A percentile compares a stretch with the other conserved stretches of the same genome.
Conservation (phyloP, 2,113 vertebrate genomes). For the Rissa tridactyla region DNA sequence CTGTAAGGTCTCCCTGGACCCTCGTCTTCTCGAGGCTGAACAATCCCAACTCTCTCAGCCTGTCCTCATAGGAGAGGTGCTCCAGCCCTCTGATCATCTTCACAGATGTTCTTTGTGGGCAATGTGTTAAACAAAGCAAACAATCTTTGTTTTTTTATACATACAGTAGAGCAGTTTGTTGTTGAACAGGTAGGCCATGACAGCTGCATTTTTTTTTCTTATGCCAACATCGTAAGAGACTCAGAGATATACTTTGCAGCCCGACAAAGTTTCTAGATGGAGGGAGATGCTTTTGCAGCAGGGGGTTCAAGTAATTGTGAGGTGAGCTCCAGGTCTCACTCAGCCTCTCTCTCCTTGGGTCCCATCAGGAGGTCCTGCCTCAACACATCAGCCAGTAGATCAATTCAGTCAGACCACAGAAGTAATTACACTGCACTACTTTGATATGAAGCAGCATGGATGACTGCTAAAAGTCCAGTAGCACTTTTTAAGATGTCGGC, state of each 20-base stretch:
- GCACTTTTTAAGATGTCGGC: background rate
- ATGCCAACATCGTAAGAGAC: background rate
- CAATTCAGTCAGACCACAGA: background rate
- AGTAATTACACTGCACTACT: background rate
- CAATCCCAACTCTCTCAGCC: background rate
- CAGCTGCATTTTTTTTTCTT: background rate
- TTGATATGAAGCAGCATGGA: background rate
- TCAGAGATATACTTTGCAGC: background rate
- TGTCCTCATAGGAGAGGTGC: background rate
- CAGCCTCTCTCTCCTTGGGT: background rate
- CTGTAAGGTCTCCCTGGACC: background rate
- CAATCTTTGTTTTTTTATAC: too few relatives aligned
- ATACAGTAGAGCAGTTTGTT: background rate
- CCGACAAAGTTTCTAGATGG: background rate
- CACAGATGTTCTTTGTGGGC: background rate
- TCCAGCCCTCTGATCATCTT: background rate
- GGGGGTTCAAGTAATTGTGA: too few relatives aligned
- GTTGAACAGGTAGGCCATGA: too few relatives aligned
- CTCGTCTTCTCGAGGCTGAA: background rate
- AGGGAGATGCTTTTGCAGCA: background rate
- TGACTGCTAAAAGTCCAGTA: too few relatives aligned
- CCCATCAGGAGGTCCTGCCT: background rate
- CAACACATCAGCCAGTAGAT: too few relatives aligned
- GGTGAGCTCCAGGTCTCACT: too few relatives aligned
- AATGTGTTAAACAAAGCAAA: too few relatives aligned